Conservation (phyloP, 2,113 vertebrate species). For the Pollimyrus isidori region DNA sequence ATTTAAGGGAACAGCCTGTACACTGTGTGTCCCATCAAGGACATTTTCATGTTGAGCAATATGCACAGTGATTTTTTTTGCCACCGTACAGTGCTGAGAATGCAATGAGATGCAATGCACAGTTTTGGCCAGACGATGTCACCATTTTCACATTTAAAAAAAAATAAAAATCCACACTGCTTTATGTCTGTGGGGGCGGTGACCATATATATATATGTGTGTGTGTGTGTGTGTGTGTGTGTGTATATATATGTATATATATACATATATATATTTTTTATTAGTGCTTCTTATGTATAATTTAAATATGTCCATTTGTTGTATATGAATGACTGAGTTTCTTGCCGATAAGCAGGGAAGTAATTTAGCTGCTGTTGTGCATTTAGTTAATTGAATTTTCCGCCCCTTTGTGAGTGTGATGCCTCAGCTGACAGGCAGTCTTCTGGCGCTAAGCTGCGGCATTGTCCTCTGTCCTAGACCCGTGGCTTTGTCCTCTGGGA, state of each 20-base stretch:
- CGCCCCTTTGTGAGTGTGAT: neutral
- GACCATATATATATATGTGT: neutral
- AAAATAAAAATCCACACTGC: neutral
- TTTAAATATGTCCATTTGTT: neutral
- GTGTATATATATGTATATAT: neutral
- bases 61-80: neutral
- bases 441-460: constrained; percentile 21
- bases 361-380: neutral
- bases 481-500: constrained; percentile 13
- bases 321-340: neutral
- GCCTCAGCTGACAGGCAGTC: constrained; percentile 27
- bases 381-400: neutral
- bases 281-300: neutral
- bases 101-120: neutral
- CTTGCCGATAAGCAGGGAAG: neutral
- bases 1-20: neutral
- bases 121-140: neutral
- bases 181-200: neutral
- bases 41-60: neutral
- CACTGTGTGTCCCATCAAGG: neutral
- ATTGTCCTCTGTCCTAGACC: neutral
- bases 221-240: no score
- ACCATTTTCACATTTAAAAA: neutral
- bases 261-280: neutral
- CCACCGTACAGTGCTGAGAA: neutral